Percentiles rank a stretch among this genome's conserved stretches.
These are phyloP conservation scores for Plagiodera versicolora DNA, from an alignment of 2,888 invertebrate species.

Conservation along the genomic window DNA sequence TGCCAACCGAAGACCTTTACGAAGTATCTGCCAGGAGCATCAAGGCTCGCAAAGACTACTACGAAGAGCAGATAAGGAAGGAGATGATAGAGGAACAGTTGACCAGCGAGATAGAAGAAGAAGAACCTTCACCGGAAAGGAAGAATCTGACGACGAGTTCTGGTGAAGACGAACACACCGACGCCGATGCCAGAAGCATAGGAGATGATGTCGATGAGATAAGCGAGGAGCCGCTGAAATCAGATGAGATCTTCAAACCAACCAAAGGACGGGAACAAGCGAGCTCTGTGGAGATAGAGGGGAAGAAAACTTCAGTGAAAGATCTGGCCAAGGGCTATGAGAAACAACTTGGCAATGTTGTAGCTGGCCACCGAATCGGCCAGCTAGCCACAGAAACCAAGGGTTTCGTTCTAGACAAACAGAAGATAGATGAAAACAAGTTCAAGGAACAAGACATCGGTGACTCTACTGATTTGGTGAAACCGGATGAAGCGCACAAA, in stretches of 20 bases:
- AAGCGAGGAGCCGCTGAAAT: conserved; percentile 27
- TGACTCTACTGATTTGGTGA: conserved; percentile 35
- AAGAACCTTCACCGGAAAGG: conserved; percentile 56
- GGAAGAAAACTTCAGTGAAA: conserved; percentile 39
- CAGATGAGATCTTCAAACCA: conserved; percentile 26
- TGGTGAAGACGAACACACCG: conserved; percentile 36
- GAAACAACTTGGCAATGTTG: conserved; percentile 36
- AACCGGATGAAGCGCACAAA: conserved; percentile 35
- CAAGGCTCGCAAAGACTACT: conserved; percentile 61
- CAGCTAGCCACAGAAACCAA: conserved; percentile 24
- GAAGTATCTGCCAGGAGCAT: conserved; percentile 61
- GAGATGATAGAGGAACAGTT: conserved; percentile 61
- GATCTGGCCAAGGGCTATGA: conserved; percentile 42
- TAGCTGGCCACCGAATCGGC: conserved; percentile 35
- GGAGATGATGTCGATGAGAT: conserved; percentile 33
- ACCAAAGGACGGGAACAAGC: conserved; percentile 32
- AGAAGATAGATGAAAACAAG: conserved; percentile 11
- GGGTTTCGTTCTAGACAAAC: conserved; percentile 24
- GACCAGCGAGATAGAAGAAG: conserved; percentile 56
- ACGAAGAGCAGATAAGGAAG: conserved; percentile 64
- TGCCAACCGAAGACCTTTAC: conserved; percentile 57
- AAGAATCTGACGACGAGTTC: conserved; percentile 47
- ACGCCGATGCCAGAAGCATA: conserved; percentile 30
- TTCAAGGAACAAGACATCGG: conserved; percentile 29
- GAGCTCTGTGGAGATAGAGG: conserved; percentile 16